A percentile compares a stretch with the other conserved stretches of the same genome.
phyloP scores from a whole-genome alignment of 1,140 invertebrate genomes.

The Drosophila sp. region DNA sequence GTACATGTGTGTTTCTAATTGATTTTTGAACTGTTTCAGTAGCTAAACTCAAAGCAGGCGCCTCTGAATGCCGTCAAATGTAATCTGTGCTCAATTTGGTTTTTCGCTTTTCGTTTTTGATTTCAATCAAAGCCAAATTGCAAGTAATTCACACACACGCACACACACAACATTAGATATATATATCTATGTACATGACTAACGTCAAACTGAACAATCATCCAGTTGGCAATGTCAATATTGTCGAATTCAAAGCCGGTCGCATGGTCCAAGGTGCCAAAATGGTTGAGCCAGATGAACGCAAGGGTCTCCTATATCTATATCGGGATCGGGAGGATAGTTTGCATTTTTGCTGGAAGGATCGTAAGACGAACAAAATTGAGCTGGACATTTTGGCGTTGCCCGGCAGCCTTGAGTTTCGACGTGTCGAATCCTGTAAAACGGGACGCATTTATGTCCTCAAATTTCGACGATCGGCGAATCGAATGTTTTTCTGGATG shows the following conservation, averaged over 20 bases:
- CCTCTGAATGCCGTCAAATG: background rate
- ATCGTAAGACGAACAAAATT: constrained; percentile 86
- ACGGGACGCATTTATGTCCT: constrained; percentile 98
- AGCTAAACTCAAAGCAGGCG: constrained; percentile 20
- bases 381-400: constrained; percentile 97
- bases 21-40: constrained; percentile 24
- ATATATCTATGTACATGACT: background rate
- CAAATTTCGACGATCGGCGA: constrained; percentile 95
- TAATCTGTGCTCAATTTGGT: background rate
- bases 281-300: constrained; percentile 96
- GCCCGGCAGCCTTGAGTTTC: constrained; percentile 98
- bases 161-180: background rate
- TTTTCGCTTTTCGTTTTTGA: background rate
- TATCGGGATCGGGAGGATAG: constrained; percentile 96
- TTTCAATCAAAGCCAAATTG: background rate
- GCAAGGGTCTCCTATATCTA: constrained; percentile 96
- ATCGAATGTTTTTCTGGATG: constrained; percentile 98
- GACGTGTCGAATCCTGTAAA: constrained; percentile 95
- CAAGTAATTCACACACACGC: background rate
- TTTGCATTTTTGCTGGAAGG: constrained; percentile 99
- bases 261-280: constrained; percentile 97
- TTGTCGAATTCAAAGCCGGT: constrained; percentile 97
- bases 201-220: constrained; percentile 4
- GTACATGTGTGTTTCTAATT: constrained; percentile 30
- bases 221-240: constrained; percentile 26